Base-by-base conservation (phyloP, 37 sponge, comb jelly and placozoan genomes). In the Dysidea cf. avara region DNA sequence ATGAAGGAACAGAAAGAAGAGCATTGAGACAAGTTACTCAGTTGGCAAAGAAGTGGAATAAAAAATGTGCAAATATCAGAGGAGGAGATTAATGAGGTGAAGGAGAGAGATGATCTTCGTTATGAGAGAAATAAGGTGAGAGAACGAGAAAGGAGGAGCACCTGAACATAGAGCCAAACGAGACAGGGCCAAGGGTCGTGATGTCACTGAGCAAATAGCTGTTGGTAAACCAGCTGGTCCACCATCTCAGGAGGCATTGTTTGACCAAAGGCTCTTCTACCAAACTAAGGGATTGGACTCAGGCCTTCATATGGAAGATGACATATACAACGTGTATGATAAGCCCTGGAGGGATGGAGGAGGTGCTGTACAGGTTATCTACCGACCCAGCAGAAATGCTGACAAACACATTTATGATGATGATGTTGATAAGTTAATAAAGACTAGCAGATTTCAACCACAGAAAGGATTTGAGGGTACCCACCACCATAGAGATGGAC, bases 381-480 rank as follows among this genome's bases (percentile, higher is more conserved):
- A 97, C 56, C 60, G 92, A 16, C 97, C 97, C 33, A 82, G 89
- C 59, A 97, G 86, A 59, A 80, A 75, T 29, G n/a, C 89, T 32
- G 99, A 97, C 71, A 94, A 95, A 58, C 95, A 97, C 25, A 60
- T 97, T 2, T 94, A 97, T 66, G 99, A 96, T 1, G 99, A 92
- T 49, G 96, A 97, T 64, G 86, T 96, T 29, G 96, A 96, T 69
- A 86, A 92, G 38, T 63, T 93, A 20, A 86, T 92, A 48, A 92
- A 96, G 36, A 92, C 87, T n/a, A 96, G 83, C 74, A 75, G 81
- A 65, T 97, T 97, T 77, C 87, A 80, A 40, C 87, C 97, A 30
- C 94, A 93, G 66, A 90, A 81, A 50, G 94, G 84, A 6, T 97
- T 97, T 66, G 82, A 88, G 32, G 97, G 97, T 38, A 56, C 94